Evolutionary conservation across 2,797 vertebrate species (phyloP).

Genomic region (Cryptoblepharus egeriae): DNA sequence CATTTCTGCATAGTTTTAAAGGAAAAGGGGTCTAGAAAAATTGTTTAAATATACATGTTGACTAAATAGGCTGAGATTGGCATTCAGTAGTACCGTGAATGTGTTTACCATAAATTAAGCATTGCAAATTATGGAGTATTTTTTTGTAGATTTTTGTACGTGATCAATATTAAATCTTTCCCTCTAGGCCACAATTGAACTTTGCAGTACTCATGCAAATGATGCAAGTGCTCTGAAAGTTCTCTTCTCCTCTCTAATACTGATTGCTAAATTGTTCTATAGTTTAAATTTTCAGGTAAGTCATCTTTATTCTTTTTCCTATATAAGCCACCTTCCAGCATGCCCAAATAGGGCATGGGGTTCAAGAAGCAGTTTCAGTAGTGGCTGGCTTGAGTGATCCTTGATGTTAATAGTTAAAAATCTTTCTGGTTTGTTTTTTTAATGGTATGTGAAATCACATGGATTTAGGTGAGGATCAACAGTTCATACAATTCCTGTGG

Average conservation of each 20-base stretch:
- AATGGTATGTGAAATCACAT: background rate
- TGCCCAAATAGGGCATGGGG: background rate
- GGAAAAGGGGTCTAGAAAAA: background rate
- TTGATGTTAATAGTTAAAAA: background rate
- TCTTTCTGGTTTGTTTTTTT: background rate
- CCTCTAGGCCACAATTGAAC: constrained; percentile 93
- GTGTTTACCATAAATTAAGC: background rate
- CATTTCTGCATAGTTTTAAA: background rate
- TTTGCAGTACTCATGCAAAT: constrained; percentile 94
- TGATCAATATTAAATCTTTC: constrained; percentile 43
- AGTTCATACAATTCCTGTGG: background rate
- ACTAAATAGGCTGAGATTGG: background rate
- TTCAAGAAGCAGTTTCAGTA: background rate
- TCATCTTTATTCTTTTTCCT: constrained; percentile 33
- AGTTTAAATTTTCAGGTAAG: constrained; percentile 98
- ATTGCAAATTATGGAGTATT: accelerated
- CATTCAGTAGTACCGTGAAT: background rate
- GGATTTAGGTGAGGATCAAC: background rate
- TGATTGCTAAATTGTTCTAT: constrained; percentile 98
- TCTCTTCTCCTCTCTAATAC: constrained; percentile 95
- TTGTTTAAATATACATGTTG: constrained; percentile 8
- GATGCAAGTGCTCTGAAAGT: constrained; percentile 93
- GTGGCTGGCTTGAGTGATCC: background rate
- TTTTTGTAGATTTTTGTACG: background rate
- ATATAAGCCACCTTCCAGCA: background rate